A percentile compares a stretch with the other conserved stretches of the same genome.
phyloP scores from a whole-genome alignment of 2,888 invertebrate genomes.

The Hirtodrosophila trivittata region DNA sequence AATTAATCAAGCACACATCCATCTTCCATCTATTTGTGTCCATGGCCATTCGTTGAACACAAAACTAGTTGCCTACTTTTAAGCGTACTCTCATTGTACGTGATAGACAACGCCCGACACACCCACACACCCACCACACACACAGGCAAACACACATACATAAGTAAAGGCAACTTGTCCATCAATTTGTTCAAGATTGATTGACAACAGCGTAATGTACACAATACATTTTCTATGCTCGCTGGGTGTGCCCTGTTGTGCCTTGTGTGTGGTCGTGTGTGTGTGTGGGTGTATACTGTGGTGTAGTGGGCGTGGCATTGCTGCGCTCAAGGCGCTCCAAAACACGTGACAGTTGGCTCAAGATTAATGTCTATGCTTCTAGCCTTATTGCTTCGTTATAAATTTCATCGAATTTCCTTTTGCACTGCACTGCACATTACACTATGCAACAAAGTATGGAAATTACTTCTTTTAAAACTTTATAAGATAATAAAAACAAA shows the following conservation, averaged over 20 bases:
- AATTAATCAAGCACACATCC: constrained; percentile 53
- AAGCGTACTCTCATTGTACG: constrained; percentile 27
- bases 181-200: constrained; percentile 79
- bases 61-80: constrained; percentile 60
- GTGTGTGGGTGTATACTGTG: neutral
- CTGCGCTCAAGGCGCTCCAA: constrained; percentile 19
- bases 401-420: constrained; percentile 51
- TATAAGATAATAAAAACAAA: neutral
- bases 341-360: constrained; percentile 66
- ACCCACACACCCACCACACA: constrained; percentile 13
- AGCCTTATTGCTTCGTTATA: constrained; percentile 59
- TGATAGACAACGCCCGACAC: constrained; percentile 20
- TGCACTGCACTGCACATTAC: constrained; percentile 49
- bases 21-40: constrained; percentile 39
- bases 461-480: neutral
- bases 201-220: constrained; percentile 77
- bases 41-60: constrained; percentile 10
- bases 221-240: constrained; percentile 65
- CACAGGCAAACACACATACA: constrained; percentile 15
- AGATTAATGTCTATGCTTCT: constrained; percentile 71
- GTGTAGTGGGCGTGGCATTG: constrained; percentile 11
- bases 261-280: constrained; percentile 11
- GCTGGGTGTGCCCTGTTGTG: constrained; percentile 15
- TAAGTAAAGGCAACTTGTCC: constrained; percentile 75
- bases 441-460: constrained; percentile 32